Percentiles rank a stretch among this genome's conserved stretches.
Conservation (phyloP, 1,140 invertebrate genomes). For the Temnothorax longispinosus region DNA sequence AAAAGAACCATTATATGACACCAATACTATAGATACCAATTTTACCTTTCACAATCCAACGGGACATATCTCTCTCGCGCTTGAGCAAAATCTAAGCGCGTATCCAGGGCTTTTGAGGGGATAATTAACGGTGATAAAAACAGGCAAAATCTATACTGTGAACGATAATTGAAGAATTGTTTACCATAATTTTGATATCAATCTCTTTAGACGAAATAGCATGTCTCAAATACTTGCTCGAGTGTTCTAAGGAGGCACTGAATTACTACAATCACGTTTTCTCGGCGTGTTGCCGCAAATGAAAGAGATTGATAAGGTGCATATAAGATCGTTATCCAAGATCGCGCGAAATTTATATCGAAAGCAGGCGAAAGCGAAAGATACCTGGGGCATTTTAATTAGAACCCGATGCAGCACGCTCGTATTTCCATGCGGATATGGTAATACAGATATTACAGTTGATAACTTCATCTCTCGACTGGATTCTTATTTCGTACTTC, state of each 20-base stretch:
- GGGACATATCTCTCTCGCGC: not conserved
- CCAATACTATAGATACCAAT: too few species aligned
- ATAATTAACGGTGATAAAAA: not conserved
- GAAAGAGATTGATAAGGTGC: constrained; percentile 36
- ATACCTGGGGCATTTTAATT: constrained; percentile 37
- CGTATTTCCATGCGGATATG: constrained; percentile 20
- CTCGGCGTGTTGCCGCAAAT: constrained; percentile 9
- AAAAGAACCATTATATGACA: not conserved
- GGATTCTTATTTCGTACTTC: constrained; percentile 20
- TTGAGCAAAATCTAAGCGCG: not conserved
- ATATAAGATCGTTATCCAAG: constrained; percentile 21
- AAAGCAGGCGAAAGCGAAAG: constrained; percentile 35
- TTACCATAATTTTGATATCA: not conserved
- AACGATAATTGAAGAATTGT: not conserved
- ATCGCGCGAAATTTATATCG: constrained; percentile 11
- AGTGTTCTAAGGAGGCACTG: not conserved
- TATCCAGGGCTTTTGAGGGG: not conserved
- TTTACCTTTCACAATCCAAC: not conserved
- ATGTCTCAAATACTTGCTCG: not conserved
- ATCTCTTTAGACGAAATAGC: not conserved
- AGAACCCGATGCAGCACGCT: not conserved
- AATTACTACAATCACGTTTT: constrained; percentile 17
- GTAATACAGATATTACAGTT: constrained; percentile 42
- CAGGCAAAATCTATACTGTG: not conserved
- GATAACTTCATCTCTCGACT: constrained; percentile 48